These are phyloP conservation scores for Ascidia mentula DNA, from an alignment of 23 tunicate genomes.

Conservation along the genomic window DNA sequence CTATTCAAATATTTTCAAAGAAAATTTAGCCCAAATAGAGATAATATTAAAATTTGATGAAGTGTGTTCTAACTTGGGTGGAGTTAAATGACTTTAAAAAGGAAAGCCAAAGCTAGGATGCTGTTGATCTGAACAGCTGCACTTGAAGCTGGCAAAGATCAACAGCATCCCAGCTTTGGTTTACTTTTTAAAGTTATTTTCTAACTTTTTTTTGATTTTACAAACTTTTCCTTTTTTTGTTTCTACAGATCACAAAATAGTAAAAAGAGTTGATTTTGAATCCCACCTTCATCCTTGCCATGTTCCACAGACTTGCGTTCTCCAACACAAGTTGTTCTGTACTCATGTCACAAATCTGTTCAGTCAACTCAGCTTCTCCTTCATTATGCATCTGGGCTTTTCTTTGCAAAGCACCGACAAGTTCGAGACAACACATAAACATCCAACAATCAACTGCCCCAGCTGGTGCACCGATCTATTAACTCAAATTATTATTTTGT, in stretches of 20 bases:
- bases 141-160: no score
- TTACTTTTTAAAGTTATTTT: not conserved
- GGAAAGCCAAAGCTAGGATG: no score
- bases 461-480: slow-evolving; percentile 51
- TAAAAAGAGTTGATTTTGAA: not conserved
- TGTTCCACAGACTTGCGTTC: slow-evolving; percentile 82
- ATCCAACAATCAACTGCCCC: slow-evolving; percentile 90
- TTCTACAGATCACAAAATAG: not conserved
- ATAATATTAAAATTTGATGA: no score
- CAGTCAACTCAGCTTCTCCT: not conserved
- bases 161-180: not conserved
- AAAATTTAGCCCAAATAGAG: no score
- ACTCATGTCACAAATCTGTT: slow-evolving; percentile 18
- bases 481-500: not conserved
- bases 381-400: slow-evolving; percentile 4
- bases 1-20: no score
- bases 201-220: not conserved
- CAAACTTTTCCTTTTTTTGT: no score
- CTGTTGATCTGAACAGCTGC: no score
- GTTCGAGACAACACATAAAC: slow-evolving; percentile 83
- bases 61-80: no score
- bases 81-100: no score
- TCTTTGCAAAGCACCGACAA: slow-evolving; percentile 49
- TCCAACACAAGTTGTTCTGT: slow-evolving; percentile 56
- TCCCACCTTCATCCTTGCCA: slow-evolving; percentile 71